phyloP scores from a whole-genome alignment of 2,888 invertebrate species.

The Melanargia galathea region DNA sequence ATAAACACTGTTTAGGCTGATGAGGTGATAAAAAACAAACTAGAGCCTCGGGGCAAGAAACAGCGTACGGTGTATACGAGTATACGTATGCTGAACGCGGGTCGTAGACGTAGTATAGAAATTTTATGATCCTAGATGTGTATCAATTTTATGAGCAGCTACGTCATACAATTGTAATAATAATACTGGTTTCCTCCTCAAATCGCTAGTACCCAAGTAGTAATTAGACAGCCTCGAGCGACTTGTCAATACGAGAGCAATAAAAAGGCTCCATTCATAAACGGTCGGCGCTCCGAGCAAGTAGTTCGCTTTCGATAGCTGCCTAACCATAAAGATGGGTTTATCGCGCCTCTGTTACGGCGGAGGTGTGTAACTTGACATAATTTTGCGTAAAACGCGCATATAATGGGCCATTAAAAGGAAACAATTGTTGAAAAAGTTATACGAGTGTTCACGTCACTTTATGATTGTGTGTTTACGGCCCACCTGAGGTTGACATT shows the following conservation, averaged over 20 bases:
- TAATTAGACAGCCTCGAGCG: conserved; percentile 74
- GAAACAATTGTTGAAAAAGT: conserved; percentile 83
- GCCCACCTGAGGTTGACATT: conserved; percentile 80
- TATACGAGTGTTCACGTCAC: conserved; percentile 79
- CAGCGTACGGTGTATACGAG: conserved; percentile 43
- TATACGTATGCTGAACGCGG: conserved; percentile 38
- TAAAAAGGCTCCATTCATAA: conserved; percentile 80
- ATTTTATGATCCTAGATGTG: conserved; percentile 79
- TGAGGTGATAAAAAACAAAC: conserved; percentile 63
- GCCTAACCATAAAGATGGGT: conserved; percentile 78
- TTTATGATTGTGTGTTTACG: conserved; percentile 81
- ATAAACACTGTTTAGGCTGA: conserved; percentile 80
- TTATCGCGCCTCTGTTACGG: conserved; percentile 77
- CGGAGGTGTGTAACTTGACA: conserved; percentile 81
- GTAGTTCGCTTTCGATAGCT: conserved; percentile 77
- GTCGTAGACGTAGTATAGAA: conserved; percentile 71
- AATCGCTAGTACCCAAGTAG: conserved; percentile 72
- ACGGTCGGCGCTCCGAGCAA: conserved; percentile 62
- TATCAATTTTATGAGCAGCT: too few relatives aligned
- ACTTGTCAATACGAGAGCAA: conserved; percentile 76
- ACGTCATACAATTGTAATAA: conserved; percentile 73
- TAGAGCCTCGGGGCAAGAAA: conserved; percentile 26
- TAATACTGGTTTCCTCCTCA: conserved; percentile 73
- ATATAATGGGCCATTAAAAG: conserved; percentile 81
- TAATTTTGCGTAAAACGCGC: conserved; percentile 81